Base-by-base conservation (phyloP, 2,113 vertebrate species). In the Xenopus laevis region DNA sequence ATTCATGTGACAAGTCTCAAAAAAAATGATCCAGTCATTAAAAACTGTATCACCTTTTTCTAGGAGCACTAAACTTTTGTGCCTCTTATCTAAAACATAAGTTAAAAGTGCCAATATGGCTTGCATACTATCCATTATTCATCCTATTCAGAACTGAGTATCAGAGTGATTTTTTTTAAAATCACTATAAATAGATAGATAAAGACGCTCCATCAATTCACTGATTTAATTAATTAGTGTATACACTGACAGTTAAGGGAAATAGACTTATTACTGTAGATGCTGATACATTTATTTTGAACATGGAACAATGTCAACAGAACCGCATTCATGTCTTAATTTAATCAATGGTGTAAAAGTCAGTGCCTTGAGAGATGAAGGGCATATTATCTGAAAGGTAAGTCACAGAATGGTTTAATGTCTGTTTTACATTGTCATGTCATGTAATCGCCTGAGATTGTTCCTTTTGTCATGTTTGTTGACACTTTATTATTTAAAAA, bases 301-400 rank as follows among this genome's bases (percentile, higher is more conserved):
- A 55, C 18, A 60, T 23, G 18, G 10, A 12, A 23, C 6, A 2
- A 10, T 21, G 58, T 27, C 58, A 60, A 60, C 10, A 60, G 18
- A 21, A 13, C 9, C 9, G 10, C 10, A 23, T 23, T 18, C 58
- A 15, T 9, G 18, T 60, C 10, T 23, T 23, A 21, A 60, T 60
- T 21, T 60, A 60, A 23, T 60, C 11, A 60, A 18, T 60, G 58
- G 9, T 5, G 21, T 18, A 21, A 20, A 60, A 60, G 58, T 23
- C 58, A 23, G 58, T 60, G 58, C 58, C 58, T 60, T 60, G 58
- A 60, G 58, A 60, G 58, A 21, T 60, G 58, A 60, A 60, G 20
- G 18, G 18, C 21, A 27, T 60, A 23, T 60, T 23, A 60, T 23
- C 20, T 60, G 20, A 60, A 60, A 23, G 9, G 21, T 21, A 60